Conservation (phyloP, 2,888 invertebrate genomes). For the Hyalella azteca region DNA sequence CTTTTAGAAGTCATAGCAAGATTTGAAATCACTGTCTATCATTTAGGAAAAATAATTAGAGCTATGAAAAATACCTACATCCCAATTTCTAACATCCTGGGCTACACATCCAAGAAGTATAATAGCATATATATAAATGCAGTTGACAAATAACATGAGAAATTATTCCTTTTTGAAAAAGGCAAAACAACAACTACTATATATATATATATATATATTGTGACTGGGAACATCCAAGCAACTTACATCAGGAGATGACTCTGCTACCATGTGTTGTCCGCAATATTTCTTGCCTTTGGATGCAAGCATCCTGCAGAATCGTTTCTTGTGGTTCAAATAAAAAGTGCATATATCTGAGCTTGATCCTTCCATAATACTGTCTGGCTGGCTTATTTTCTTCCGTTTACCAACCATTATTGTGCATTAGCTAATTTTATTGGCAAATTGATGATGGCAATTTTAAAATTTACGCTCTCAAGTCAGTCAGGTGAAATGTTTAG, state of each 20-base stretch:
- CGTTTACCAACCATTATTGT: too few relatives aligned
- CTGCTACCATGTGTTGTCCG: conserved; percentile 5
- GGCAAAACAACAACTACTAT: not conserved
- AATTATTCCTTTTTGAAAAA: not conserved
- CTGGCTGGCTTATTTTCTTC: too few relatives aligned
- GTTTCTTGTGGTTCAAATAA: conserved; percentile 1
- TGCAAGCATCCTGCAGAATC: not conserved
- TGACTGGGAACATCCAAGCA: not conserved
- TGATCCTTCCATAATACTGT: too few relatives aligned
- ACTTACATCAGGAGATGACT: conserved; percentile 2
- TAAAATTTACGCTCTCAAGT: too few relatives aligned
- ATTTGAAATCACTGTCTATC: not conserved
- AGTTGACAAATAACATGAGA: not conserved
- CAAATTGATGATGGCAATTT: too few relatives aligned
- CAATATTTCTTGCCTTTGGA: conserved; percentile 7
- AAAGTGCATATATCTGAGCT: conserved; percentile 2
- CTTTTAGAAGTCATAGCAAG: not conserved
- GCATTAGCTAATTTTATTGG: too few relatives aligned
- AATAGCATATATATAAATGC: not conserved
- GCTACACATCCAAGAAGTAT: not conserved
- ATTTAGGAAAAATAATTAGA: not conserved
- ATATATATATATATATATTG: not conserved
- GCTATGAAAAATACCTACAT: not conserved
- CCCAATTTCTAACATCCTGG: not conserved
- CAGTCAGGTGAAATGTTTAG: too few relatives aligned